A percentile compares a stretch with the other conserved stretches of the same genome.
phyloP scores from a whole-genome alignment of 2,888 invertebrate species.

The Leptinotarsa peninsularis region DNA sequence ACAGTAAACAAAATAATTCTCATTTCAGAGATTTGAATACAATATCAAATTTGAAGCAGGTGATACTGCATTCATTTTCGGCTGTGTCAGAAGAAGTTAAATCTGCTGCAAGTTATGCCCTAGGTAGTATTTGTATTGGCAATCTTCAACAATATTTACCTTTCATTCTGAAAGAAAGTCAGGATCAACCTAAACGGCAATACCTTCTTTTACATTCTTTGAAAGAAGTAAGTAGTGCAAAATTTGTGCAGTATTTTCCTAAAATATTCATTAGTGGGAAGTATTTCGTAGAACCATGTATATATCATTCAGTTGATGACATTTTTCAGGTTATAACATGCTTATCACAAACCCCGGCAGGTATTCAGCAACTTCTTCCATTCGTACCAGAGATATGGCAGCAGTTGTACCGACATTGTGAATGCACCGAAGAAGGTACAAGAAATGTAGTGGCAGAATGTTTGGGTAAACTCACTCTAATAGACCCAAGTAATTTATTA shows the following conservation, averaged over 20 bases:
- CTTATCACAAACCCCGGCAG: slow-evolving; percentile 79
- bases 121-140: slow-evolving; percentile 96
- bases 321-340: slow-evolving; percentile 82
- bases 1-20: slow-evolving; percentile 10
- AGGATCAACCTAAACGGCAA: slow-evolving; percentile 93
- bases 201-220: slow-evolving; percentile 96
- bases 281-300: not conserved
- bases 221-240: slow-evolving; percentile 80
- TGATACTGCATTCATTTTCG: slow-evolving; percentile 88
- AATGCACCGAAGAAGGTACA: slow-evolving; percentile 97
- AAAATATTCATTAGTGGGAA: too few species aligned
- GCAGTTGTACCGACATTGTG: slow-evolving; percentile 93
- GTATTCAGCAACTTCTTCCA: slow-evolving; percentile 80
- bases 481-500: slow-evolving; percentile 89
- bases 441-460: slow-evolving; percentile 99
- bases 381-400: slow-evolving; percentile 93
- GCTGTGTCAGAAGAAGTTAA: slow-evolving; percentile 96
- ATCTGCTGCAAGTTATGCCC: slow-evolving; percentile 95
- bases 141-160: slow-evolving; percentile 94
- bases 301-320: not conserved
- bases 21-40: slow-evolving; percentile 79
- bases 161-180: slow-evolving; percentile 93
- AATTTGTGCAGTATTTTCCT: too few species aligned
- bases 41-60: slow-evolving; percentile 79
- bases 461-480: slow-evolving; percentile 93